These are phyloP conservation scores for Mesembrinibis cayennensis DNA, from an alignment of 2,113 vertebrate species.

Conservation along the genomic window DNA sequence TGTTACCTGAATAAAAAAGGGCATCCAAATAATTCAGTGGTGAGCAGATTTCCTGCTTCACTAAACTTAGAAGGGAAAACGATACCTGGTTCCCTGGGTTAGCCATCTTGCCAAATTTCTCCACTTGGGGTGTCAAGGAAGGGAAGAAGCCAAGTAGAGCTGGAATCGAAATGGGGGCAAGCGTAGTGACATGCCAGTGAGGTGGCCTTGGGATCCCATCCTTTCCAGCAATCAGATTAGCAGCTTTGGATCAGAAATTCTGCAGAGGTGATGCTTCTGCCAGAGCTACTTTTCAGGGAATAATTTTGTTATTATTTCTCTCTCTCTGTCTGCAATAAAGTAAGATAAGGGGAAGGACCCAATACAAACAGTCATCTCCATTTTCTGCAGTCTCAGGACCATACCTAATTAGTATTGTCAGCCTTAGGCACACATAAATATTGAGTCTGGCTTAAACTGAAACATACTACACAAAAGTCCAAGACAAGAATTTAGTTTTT, in stretches of 20 bases:
- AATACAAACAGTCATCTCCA: not conserved
- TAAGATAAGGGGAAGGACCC: not conserved
- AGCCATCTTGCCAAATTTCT: not conserved
- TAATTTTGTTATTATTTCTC: not conserved
- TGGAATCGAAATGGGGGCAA: not conserved
- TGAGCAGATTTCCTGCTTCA: not conserved
- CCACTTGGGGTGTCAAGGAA: not conserved
- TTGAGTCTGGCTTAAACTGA: not conserved
- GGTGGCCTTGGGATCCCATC: not conserved
- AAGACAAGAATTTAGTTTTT: not conserved
- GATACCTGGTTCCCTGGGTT: not conserved
- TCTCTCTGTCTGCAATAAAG: not conserved
- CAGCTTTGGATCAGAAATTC: not conserved
- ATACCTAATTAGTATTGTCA: not conserved
- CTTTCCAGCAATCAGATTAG: not conserved
- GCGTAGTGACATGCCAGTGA: fast-evolving
- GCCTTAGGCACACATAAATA: not conserved
- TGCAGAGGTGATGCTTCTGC: not conserved
- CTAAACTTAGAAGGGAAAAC: not conserved
- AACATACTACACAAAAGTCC: not conserved
- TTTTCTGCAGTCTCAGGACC: not conserved
- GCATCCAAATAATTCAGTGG: not conserved
- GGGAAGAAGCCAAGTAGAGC: not conserved
- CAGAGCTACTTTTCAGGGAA: not conserved
- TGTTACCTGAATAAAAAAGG: not conserved